Evolutionary conservation across 2,888 invertebrate genomes (phyloP).

Genomic region (Cantharis nigra): DNA sequence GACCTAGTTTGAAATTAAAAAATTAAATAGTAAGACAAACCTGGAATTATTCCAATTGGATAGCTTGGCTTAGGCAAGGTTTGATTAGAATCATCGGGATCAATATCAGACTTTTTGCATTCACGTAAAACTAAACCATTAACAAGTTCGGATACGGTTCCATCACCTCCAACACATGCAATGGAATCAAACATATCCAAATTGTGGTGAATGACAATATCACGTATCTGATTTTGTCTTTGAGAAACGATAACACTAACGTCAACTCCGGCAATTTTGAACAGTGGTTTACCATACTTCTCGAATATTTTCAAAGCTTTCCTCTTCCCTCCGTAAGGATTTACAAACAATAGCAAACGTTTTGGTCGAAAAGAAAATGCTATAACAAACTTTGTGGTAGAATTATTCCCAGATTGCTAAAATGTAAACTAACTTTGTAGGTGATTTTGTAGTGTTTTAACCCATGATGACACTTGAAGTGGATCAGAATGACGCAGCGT

Average conservation of each 20-base stretch:
- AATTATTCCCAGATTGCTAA: not conserved
- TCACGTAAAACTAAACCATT: conserved; percentile 71
- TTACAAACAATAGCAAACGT: conserved; percentile 76
- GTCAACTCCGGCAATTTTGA: conserved; percentile 68
- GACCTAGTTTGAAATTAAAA: not conserved
- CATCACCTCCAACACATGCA: conserved; percentile 85
- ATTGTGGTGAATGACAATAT: conserved; percentile 64
- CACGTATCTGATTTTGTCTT: conserved; percentile 76
- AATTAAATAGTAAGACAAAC: conserved; percentile 37
- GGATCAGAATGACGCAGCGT: conserved; percentile 65
- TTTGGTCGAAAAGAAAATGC: conserved; percentile 66
- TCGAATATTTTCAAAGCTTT: conserved; percentile 75
- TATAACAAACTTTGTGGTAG: conserved; percentile 36
- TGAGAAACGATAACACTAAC: conserved; percentile 72
- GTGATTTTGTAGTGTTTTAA: conserved; percentile 62
- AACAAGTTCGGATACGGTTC: conserved; percentile 80
- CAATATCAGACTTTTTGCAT: conserved; percentile 59
- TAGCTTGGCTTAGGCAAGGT: conserved; percentile 58
- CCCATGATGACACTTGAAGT: conserved; percentile 66
- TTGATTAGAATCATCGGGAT: conserved; percentile 60
- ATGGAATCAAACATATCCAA: conserved; percentile 69
- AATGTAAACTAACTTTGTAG: conserved; percentile 55
- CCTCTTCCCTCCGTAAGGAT: conserved; percentile 82
- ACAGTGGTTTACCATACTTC: conserved; percentile 70
- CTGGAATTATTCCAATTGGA: conserved; percentile 66